Percentiles rank a stretch among this genome's conserved stretches.
Conservation (phyloP, 30 jellyfish, hydroid and myxozoan genomes). For the Mastigias papua region DNA sequence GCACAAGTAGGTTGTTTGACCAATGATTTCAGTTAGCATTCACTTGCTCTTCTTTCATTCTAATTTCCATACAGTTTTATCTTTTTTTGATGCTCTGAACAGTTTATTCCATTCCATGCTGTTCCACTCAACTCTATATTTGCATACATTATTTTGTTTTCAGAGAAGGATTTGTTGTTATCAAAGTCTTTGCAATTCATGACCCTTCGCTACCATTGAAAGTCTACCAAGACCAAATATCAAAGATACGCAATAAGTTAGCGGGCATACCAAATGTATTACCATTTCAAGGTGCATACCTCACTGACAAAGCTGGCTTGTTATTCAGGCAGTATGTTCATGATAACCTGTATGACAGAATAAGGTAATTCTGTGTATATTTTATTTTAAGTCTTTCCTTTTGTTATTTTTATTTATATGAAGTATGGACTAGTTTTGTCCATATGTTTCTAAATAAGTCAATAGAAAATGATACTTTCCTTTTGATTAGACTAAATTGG, state of each 20-base stretch:
- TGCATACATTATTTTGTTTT: neutral
- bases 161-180: slow-evolving; percentile 94
- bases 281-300: slow-evolving; percentile 90
- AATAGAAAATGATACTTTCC: too few species aligned
- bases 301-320: slow-evolving; percentile 93
- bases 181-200: slow-evolving; percentile 94
- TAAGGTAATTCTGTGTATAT: slow-evolving; percentile 80
- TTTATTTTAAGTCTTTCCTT: neutral
- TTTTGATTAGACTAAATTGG: too few species aligned
- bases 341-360: slow-evolving; percentile 92
- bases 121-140: neutral
- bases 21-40: neutral
- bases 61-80: too few species aligned
- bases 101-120: too few species aligned
- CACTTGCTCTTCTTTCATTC: too few species aligned
- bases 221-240: slow-evolving; percentile 80
- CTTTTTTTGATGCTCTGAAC: too few species aligned
- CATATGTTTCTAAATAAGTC: too few species aligned
- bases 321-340: slow-evolving; percentile 90
- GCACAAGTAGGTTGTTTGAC: slow-evolving; percentile 76
- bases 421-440: too few species aligned
- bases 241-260: slow-evolving; percentile 24
- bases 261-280: slow-evolving; percentile 75
- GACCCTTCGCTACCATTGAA: slow-evolving; percentile 92
- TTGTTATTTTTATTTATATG: neutral